These are phyloP conservation scores for Ahaetulla prasina DNA, from an alignment of 2,113 vertebrate species.

Conservation along the genomic window DNA sequence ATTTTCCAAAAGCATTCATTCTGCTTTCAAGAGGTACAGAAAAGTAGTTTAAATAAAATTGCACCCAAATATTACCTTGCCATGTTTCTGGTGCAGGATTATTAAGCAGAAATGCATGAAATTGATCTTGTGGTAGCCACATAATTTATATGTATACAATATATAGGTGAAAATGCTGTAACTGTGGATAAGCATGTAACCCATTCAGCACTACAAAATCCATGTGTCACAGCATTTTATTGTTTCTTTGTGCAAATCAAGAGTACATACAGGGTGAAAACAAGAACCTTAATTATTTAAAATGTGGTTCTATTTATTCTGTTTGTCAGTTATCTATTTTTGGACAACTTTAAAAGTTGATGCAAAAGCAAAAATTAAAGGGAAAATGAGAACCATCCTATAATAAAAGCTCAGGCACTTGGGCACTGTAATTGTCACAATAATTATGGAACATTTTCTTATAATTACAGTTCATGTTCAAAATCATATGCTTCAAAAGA, in stretches of 20 bases:
- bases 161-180: not conserved
- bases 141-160: not conserved
- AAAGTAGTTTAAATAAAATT: not conserved
- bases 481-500: not conserved
- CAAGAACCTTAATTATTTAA: fast-evolving
- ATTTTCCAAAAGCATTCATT: not conserved
- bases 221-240: not conserved
- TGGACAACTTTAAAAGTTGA: not conserved
- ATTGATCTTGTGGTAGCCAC: not conserved
- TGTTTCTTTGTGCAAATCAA: not conserved
- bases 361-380: not conserved
- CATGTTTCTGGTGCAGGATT: not conserved
- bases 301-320: not conserved
- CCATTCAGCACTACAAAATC: not conserved
- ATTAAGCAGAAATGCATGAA: not conserved
- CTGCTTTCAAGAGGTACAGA: not conserved
- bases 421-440: not conserved
- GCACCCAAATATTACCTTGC: not conserved
- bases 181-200: not conserved
- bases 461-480: not conserved
- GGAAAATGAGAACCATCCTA: not conserved
- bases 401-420: not conserved
- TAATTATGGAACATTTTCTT: not conserved
- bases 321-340: not conserved
- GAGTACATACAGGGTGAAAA: not conserved